phyloP scores from a whole-genome alignment of 2,888 invertebrate genomes.

The Epistrophe grossulariae region DNA sequence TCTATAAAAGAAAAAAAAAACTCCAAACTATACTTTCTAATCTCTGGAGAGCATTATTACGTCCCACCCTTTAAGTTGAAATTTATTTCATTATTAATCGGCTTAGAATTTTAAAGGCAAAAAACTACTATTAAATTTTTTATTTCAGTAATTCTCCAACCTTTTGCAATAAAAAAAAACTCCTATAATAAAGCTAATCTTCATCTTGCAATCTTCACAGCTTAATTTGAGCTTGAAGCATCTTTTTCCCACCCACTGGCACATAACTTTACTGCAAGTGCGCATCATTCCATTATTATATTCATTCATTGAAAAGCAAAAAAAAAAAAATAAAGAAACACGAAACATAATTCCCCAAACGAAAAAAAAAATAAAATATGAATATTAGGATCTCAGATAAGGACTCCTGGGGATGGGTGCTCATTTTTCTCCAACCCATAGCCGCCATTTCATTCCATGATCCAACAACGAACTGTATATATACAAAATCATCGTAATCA shows the following conservation, averaged over 20 bases:
- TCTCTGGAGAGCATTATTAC: neutral
- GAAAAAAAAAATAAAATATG: constrained; percentile 60
- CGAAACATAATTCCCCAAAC: constrained; percentile 43
- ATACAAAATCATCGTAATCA: constrained; percentile 54
- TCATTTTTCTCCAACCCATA: constrained; percentile 49
- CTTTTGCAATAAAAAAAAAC: constrained; percentile 35
- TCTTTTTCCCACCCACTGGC: constrained; percentile 66
- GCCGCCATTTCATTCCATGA: constrained; percentile 31
- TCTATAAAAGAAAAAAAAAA: neutral
- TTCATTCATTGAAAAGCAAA: constrained; percentile 10
- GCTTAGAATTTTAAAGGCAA: constrained; percentile 41
- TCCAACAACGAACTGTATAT: constrained; percentile 29
- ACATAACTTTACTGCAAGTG: constrained; percentile 48
- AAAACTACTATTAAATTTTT: constrained; percentile 21
- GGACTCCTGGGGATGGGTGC: constrained; percentile 57
- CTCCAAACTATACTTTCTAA: constrained; percentile 14
- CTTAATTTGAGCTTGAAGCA: constrained; percentile 66
- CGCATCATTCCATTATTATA: constrained; percentile 32
- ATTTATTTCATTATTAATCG: constrained; percentile 62
- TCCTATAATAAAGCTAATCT: constrained; percentile 20
- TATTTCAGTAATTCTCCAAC: constrained; percentile 38
- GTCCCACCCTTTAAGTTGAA: constrained; percentile 12
- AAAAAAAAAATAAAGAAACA: neutral
- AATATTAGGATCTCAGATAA: constrained; percentile 72
- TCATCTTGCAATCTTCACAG: constrained; percentile 62